Percentiles rank a stretch among this genome's conserved stretches.
phyloP scores from a whole-genome alignment of 2,888 invertebrate species.

The Aricia artaxerxes region DNA sequence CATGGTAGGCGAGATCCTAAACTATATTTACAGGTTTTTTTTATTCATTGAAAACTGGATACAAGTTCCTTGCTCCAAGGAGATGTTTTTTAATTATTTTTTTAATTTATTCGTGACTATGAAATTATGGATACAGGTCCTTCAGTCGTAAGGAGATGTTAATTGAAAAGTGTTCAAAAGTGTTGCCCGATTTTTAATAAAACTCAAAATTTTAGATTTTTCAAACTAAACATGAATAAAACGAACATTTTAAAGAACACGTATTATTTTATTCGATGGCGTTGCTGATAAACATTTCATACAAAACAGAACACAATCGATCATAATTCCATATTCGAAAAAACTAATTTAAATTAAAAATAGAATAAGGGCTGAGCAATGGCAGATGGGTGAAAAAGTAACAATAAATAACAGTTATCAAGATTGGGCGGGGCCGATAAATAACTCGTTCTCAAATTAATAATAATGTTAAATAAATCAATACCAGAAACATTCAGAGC shows the following conservation, averaged over 20 bases:
- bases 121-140: too few relatives aligned
- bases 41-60: too few relatives aligned
- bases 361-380: constrained; percentile 42
- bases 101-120: too few relatives aligned
- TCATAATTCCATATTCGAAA: constrained; percentile 22
- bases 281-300: not conserved
- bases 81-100: too few relatives aligned
- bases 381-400: constrained; percentile 51
- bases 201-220: too few relatives aligned
- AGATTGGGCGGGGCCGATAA: constrained; percentile 71
- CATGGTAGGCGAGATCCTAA: too few relatives aligned
- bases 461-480: constrained; percentile 79
- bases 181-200: too few relatives aligned
- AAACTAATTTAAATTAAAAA: constrained; percentile 23
- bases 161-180: too few relatives aligned
- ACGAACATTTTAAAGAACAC: not conserved
- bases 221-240: too few relatives aligned
- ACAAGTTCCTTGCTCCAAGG: too few relatives aligned
- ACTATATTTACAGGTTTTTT: too few relatives aligned
- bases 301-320: not conserved
- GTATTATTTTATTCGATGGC: not conserved
- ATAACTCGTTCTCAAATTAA: constrained; percentile 71
- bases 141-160: too few relatives aligned
- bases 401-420: constrained; percentile 67
- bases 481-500: constrained; percentile 73